Base-by-base conservation (phyloP, 2,888 invertebrate genomes). In the Tinea pellionella region DNA sequence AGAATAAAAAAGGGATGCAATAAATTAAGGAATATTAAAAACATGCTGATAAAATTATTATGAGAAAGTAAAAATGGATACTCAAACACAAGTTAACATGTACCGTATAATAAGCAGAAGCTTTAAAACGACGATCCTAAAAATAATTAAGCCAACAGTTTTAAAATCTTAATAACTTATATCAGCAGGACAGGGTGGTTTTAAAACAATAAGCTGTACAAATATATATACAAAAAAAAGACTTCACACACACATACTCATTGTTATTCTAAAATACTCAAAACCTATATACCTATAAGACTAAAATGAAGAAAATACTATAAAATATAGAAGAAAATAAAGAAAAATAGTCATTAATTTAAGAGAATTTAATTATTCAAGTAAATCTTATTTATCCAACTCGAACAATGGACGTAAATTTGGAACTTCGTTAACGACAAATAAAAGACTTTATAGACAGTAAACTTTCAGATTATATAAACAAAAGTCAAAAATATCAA, bases 141-240 rank as follows among this genome's bases (percentile, higher is more conserved):
- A 47, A 47, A 47, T 47, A 47, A 47, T 47, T 16, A 47, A 47
- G 47, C 47, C 16, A 16, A 47, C n/a, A 47, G 9, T 47, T 47
- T 47, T 13, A 41, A 47, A 16, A 47, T 16, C 15, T n/a, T 15
- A 47, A 47, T 2, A 47, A 47, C n/a, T 9, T 13, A 15, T 47
- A 47, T 47, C 47, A 47, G 47, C 47, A 47, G 15, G 47, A 78
- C 80, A 78, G 79, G 78, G 79, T 79, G 80, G 78, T 78, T 79
- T 76, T 67, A 62, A 67, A 47, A 47, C 15, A 16, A n/a, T 47
- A 47, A 47, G 47, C 47, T 47, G 6, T 16, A 15, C n/a, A n/a
- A n/a, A n/a, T n/a, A n/a, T n/a, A n/a, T n/a, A n/a, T n/a, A 47
- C 47, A 15, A n/a, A 15, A 41, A 47, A 47, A 16, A 15, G 13